A percentile compares a stretch with the other conserved stretches of the same genome.
phyloP scores from a whole-genome alignment of 2,888 invertebrate genomes.

The Orthonychiurus folsomi region DNA sequence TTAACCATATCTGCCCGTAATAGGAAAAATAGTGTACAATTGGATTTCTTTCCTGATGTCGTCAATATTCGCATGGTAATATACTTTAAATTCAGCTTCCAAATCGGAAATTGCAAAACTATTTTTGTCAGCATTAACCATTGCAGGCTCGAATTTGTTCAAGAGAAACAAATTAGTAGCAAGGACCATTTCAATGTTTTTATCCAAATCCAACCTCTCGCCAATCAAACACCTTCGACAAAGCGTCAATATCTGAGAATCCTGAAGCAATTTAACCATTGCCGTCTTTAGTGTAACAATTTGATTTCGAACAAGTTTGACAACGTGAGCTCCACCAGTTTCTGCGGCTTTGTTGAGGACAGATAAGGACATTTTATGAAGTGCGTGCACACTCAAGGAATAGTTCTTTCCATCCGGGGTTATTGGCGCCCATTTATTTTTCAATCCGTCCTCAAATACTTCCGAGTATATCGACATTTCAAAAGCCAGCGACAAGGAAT shows the following conservation, averaged over 20 bases:
- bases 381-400: not conserved
- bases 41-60: not conserved
- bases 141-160: not conserved
- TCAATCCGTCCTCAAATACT: not conserved
- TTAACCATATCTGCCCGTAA: not conserved
- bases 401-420: slow-evolving; percentile 4
- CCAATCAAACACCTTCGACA: slow-evolving; percentile 3
- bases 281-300: slow-evolving; percentile 7
- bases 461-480: slow-evolving; percentile 5
- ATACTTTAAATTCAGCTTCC: not conserved
- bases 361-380: not conserved
- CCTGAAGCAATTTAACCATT: not conserved
- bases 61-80: not conserved
- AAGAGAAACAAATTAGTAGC: not conserved
- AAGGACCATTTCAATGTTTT: not conserved
- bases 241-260: not conserved
- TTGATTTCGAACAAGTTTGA: slow-evolving; percentile 11
- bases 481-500: slow-evolving; percentile 4
- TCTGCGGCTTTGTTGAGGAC: not conserved
- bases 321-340: not conserved
- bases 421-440: not conserved
- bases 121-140: not conserved
- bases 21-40: not conserved
- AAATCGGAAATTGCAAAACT: not conserved
- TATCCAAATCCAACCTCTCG: not conserved